phyloP scores from a whole-genome alignment of 2,113 vertebrate genomes.

The Hippopotamus amphibius region DNA sequence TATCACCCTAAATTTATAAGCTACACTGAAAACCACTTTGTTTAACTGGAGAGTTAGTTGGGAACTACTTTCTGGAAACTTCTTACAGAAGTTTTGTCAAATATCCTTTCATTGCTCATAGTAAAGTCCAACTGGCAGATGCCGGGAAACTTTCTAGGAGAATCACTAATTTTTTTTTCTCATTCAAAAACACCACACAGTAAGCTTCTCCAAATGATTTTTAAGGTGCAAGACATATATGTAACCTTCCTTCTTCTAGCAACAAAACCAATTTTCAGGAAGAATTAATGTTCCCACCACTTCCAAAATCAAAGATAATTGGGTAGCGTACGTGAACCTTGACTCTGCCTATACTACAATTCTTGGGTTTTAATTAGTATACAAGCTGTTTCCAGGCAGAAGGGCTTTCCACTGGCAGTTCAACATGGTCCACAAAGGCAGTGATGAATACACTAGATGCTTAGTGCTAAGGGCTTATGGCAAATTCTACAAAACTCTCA shows the following conservation, averaged over 20 bases:
- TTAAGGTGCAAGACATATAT: neutral
- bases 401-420: neutral
- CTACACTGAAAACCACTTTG: conserved; percentile 42
- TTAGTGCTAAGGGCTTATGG: neutral
- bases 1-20: neutral
- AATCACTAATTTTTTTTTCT: conserved; percentile 22
- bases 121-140: neutral
- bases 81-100: neutral
- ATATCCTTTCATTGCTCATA: neutral
- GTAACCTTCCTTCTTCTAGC: conserved; percentile 17
- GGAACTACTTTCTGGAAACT: neutral
- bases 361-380: neutral
- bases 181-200: neutral
- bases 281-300: neutral
- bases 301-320: neutral
- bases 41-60: neutral
- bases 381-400: neutral
- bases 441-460: neutral
- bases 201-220: neutral
- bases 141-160: neutral
- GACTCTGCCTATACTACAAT: neutral
- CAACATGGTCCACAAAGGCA: neutral
- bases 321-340: neutral
- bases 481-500: neutral
- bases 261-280: conserved; percentile 33